Evolutionary conservation across 2,113 vertebrate genomes (phyloP), one percentile per base, ranked within the genome.

Genomic region (Ctenomys sociabilis): DNA sequence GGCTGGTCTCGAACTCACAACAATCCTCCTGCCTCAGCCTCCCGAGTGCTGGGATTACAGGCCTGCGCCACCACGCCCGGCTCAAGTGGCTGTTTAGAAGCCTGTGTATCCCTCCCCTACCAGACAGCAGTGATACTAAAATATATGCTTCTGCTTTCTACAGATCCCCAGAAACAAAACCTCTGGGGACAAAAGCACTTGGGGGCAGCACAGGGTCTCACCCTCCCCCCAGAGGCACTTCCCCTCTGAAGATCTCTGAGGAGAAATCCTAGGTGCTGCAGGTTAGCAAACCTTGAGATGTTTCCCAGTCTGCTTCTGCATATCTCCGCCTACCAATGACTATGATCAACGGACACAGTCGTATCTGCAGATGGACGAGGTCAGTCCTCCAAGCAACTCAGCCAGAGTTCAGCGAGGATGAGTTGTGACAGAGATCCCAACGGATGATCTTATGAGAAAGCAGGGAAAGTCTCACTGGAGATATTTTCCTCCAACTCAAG

Each of bases 71-170:
- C n/a, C n/a, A n/a, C n/a, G n/a, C n/a, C n/a, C n/a, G n/a, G n/a
- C n/a, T n/a, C n/a, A n/a, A n/a, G 52, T 0, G 64, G 45, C 24
- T 77, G 2, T 11, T 24, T 28, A 59, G 49, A 26, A 87, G 5
- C 59, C 28, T 12, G 1, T 3, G 22, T 32, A 4, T 0, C 5
- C 43, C 21, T 40, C 78, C 7, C 0, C 16, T 35, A 4, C 9
- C 19, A 21, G 16, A 43, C 28, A 64, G 2, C 43, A 17, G 61
- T 81, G 35, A 1, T 1, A 1, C 8, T 4, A 40, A 28, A 52
- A 45, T 5, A 1, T 0, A 1, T 17, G 63, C 75, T 72, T 40
- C 91, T 54, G 37, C 49, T 26, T 30, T 88, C 75, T 40, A 21
- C 0, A 9, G 40, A 87, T 11, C 21, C 63, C 43, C 64, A 75